A percentile compares a stretch with the other conserved stretches of the same genome.
Evolutionary conservation across 2,113 vertebrate genomes (phyloP).

Genomic region (Peromyscus maniculatus): DNA sequence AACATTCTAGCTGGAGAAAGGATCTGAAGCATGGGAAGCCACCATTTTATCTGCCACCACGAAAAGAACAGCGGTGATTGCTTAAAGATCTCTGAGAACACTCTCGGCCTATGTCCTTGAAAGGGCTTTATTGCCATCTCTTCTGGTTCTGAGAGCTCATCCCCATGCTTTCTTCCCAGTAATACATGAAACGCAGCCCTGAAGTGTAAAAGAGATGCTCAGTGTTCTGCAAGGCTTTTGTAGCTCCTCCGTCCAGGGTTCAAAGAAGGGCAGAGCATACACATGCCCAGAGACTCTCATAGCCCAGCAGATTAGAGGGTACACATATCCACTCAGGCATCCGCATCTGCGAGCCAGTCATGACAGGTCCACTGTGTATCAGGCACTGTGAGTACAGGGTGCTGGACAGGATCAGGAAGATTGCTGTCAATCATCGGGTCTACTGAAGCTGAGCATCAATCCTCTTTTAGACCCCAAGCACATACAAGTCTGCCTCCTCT

Average conservation of each 20-base stretch:
- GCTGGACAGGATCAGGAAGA: not conserved
- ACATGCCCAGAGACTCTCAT: not conserved
- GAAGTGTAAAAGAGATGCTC: not conserved
- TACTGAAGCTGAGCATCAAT: not conserved
- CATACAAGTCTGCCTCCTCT: not conserved
- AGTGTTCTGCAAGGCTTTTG: not conserved
- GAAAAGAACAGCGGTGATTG: not conserved
- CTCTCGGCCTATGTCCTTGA: not conserved
- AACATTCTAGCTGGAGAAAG: not conserved
- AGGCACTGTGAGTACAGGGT: not conserved
- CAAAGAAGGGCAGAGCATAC: not conserved
- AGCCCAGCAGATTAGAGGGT: not conserved
- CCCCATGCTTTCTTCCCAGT: not conserved
- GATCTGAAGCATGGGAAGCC: not conserved
- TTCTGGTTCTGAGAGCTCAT: not conserved
- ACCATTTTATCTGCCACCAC: not conserved
- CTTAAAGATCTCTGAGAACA: not conserved
- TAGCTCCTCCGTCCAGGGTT: not conserved
- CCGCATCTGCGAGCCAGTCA: not conserved
- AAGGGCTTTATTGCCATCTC: not conserved
- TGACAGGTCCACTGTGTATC: not conserved
- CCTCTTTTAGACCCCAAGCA: not conserved
- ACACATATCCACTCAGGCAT: not conserved
- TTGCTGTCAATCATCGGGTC: not conserved
- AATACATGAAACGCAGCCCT: not conserved